Conservation (phyloP, 2,113 vertebrate genomes). For the Psephotus haematonotus region DNA sequence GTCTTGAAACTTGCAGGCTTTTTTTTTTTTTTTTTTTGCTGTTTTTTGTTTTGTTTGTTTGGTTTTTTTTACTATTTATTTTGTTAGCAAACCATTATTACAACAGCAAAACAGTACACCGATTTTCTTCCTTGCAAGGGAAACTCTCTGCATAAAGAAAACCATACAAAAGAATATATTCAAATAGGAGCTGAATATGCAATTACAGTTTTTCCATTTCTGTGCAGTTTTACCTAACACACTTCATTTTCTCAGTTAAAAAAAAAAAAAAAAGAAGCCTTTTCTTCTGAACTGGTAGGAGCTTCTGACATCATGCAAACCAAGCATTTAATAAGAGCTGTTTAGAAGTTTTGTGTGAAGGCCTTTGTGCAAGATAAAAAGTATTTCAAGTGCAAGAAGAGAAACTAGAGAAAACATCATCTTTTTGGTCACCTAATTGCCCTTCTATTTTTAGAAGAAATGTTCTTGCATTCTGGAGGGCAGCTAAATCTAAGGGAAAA, state of each 20-base stretch:
- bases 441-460: constrained; percentile 25
- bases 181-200: constrained; percentile 74
- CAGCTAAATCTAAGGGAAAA: not conserved
- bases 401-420: constrained; percentile 55
- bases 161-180: constrained; percentile 69
- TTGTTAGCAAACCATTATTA: constrained; percentile 72
- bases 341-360: constrained; percentile 72
- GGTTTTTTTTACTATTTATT: constrained; percentile 47
- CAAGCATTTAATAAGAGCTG: constrained; percentile 73
- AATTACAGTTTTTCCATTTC: constrained; percentile 57
- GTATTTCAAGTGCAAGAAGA: constrained; percentile 63
- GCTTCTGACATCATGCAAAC: constrained; percentile 72
- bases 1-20: constrained; percentile 62
- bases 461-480: constrained; percentile 35
- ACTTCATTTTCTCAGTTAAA: constrained; percentile 57
- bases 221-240: constrained; percentile 74
- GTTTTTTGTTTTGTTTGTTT: no score
- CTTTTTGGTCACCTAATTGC: constrained; percentile 20
- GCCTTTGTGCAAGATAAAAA: constrained; percentile 73
- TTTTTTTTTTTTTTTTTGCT: not conserved
- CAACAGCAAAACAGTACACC: constrained; percentile 71
- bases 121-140: constrained; percentile 68
- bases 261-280: constrained; percentile 38
- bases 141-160: constrained; percentile 75
- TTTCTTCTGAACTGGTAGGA: constrained; percentile 65